Evolutionary conservation across 2,888 invertebrate genomes (phyloP), one percentile per base, ranked within the genome.

Genomic region (Auanema freiburgensis): DNA sequence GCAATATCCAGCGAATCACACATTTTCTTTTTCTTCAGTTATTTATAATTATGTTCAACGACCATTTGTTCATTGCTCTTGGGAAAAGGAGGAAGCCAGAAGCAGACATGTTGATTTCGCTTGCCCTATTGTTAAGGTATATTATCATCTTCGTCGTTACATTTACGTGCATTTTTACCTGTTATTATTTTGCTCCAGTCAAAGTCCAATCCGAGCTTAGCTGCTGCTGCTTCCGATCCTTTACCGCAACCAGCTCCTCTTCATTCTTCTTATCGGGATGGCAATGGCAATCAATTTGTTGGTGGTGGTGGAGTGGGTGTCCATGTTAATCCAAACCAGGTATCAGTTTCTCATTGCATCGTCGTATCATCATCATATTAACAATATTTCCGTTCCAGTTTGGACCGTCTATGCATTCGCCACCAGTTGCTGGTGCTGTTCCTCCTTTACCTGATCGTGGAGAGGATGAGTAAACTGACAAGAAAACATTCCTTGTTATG

Each of bases 31-130:
- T 16, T 11, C 51, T 76, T 50, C 57, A 86, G 93, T 97, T 1
- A 96, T 99, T 73, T 99, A 99, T 87, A 98, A 97, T 86, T 99
- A 99, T 85, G 97, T 99, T 0, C 98, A 99, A 84, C 88, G 98
- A 0, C 98, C 98, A 0, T 99, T 99, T 85, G 92, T 99, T 59
- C 94, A 96, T 84, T 93, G 94, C 92, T 94, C 94, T 0, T 99
- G 98, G 98, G 98, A 99, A 84, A 99, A 99, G 82, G 98, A 99
- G 83, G 98, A 99, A 83, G 97, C 96, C 0, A 95, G 96, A 84
- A 94, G 93, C 83, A 89, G 98, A 0, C 98, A 99, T 84, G 98
- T 99, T 0, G 98, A 99, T 85, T 99, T 84, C 59, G 83, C 83
- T 25, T 83, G 83, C 63, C 83, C 83, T 10, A 83, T 84, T 58